phyloP scores from a whole-genome alignment of 2,888 invertebrate genomes.

The Auanema sp. region DNA sequence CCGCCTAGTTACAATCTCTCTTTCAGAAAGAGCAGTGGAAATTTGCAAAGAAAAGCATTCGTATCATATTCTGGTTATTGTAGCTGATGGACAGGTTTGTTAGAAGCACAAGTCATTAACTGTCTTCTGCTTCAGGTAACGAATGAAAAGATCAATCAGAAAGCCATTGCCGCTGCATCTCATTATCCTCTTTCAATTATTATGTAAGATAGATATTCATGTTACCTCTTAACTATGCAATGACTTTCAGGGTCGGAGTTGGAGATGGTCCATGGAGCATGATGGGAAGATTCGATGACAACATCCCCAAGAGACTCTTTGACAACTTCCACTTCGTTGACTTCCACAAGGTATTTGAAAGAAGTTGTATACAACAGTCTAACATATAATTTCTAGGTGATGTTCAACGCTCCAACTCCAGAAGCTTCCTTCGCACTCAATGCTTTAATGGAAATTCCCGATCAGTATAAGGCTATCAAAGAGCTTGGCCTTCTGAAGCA shows the following conservation, averaged over 20 bases:
- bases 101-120: neutral
- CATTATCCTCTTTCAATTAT: constrained; percentile 68
- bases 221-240: neutral
- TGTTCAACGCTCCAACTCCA: constrained; percentile 63
- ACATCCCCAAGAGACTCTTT: constrained; percentile 67
- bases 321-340: constrained; percentile 70
- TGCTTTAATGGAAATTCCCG: constrained; percentile 69
- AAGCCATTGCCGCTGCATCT: constrained; percentile 68
- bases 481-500: constrained; percentile 61
- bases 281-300: constrained; percentile 69
- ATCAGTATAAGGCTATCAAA: constrained; percentile 50
- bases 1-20: neutral
- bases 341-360: constrained; percentile 65
- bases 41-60: constrained; percentile 65
- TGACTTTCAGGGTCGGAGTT: constrained; percentile 66
- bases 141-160: constrained; percentile 65
- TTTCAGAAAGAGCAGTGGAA: constrained; percentile 64
- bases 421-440: constrained; percentile 68
- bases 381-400: too few species aligned
- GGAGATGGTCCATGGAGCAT: constrained; percentile 70
- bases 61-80: constrained; percentile 69
- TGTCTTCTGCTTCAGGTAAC: constrained; percentile 56
- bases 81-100: constrained; percentile 67
- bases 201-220: constrained; percentile 52
- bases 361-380: too few species aligned